Evolutionary conservation across 2,797 vertebrate species (phyloP), one percentile per base, ranked within the genome.

Genomic region (Lagocephalus sceleratus): DNA sequence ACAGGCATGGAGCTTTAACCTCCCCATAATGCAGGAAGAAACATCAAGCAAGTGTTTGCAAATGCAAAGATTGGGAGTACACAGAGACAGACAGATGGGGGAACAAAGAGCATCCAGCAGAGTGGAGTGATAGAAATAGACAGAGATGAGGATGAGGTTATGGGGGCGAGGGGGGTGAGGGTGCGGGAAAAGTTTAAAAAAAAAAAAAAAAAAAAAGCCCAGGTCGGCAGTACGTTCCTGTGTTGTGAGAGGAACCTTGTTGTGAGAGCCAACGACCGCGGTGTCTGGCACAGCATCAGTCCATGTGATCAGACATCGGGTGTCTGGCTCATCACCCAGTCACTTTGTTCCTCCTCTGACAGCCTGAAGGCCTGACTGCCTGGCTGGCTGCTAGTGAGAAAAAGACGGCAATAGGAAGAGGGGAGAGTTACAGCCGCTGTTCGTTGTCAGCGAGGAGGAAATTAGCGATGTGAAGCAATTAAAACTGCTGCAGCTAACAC

Each of bases 281-380:
- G 65, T 79, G 74, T 82, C 75, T 88, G 87, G 85, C 83, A 69
- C 79, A 75, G 83, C 85, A 83, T 86, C 83, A 85, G 81, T 83
- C 83, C 73, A 58, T 80, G 74, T 80, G 85, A 88, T 88, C 84
- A 87, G 79, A 84, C 81, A 65, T 79, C 71, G 56, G 76, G 65
- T 62, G 77, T 79, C 82, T 81, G 79, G 82, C 84, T 85, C 83
- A 83, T 85, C 84, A 85, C 78, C 84, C 75, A 82, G 73, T 87
- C 86, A 85, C 85, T 88, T 83, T 86, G 85, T 83, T 84, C 78
- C 77, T 81, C 70, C 81, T 80, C 82, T 77, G 83, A 83, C 83
- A 87, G 87, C 85, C 85, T 76, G 59, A 51, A 85, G 85, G 85
- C 79, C 81, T 56, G 73, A 72, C 75, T 69, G 73, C 68, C 77